Evolutionary conservation across 2,797 vertebrate species (phyloP).

Genomic region (Heterohyrax brucei): DNA sequence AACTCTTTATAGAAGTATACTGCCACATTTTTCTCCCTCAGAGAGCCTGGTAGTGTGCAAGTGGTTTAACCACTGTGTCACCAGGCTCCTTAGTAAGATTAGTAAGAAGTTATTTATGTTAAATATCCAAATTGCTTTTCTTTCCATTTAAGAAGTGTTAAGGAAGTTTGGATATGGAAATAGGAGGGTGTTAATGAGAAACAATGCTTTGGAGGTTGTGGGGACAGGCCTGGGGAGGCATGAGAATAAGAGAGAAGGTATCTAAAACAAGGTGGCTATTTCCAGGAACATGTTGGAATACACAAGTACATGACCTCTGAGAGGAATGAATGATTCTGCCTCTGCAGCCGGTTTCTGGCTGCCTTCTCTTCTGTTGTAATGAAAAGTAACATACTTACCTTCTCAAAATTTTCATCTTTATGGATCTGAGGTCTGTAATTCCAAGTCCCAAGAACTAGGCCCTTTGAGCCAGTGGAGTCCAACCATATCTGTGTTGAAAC

Average conservation of each 20-base stretch:
- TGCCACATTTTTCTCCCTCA: too few relatives aligned
- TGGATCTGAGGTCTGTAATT: background rate
- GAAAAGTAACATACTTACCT: background rate
- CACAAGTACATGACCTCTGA: background rate
- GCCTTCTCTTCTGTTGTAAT: background rate
- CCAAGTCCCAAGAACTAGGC: background rate
- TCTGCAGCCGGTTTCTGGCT: background rate
- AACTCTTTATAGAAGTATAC: too few relatives aligned
- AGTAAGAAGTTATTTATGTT: background rate
- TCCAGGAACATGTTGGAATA: background rate
- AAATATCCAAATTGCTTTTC: background rate
- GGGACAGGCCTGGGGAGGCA: background rate
- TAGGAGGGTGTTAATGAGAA: background rate
- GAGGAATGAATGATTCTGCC: background rate
- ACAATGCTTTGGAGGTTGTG: background rate
- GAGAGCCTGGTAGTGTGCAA: too few relatives aligned
- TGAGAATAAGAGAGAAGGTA: background rate
- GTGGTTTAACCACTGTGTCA: too few relatives aligned
- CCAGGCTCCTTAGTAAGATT: background rate
- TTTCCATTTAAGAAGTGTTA: background rate
- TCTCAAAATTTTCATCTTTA: background rate
- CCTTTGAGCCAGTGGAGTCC: background rate
- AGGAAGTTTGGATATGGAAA: background rate
- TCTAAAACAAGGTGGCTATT: background rate
- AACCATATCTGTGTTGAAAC: constrained; percentile 30